Evolutionary conservation across 1,140 invertebrate genomes (phyloP).

Genomic region (Leguminivora glycinivorella): DNA sequence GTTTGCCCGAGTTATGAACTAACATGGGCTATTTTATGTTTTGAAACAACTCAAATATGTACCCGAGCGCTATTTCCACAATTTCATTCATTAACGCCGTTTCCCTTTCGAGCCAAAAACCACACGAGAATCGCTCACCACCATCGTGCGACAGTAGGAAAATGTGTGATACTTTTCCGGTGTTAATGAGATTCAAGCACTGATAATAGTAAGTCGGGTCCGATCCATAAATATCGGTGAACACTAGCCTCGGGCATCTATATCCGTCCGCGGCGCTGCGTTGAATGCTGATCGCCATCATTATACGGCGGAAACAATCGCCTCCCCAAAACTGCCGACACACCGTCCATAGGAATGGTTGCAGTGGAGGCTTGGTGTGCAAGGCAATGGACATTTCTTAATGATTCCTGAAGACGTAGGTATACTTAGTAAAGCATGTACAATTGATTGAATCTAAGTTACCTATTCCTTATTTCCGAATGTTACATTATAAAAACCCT

Average conservation of each 20-base stretch:
- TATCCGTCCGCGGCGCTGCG: constrained; percentile 19
- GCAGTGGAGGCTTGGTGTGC: neutral
- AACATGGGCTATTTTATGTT: neutral
- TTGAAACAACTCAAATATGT: neutral
- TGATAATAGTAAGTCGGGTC: constrained; percentile 27
- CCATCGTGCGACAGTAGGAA: constrained; percentile 4
- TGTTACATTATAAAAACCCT: too few relatives aligned
- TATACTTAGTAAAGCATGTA: too few relatives aligned
- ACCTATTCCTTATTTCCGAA: too few relatives aligned
- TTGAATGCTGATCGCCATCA: constrained; percentile 17
- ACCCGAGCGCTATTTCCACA: neutral
- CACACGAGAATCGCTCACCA: neutral
- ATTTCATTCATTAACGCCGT: neutral
- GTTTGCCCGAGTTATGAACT: neutral
- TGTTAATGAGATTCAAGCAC: constrained; percentile 21
- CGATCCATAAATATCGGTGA: constrained; percentile 27
- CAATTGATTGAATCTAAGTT: too few relatives aligned
- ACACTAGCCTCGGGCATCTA: constrained; percentile 25
- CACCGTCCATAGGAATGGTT: neutral
- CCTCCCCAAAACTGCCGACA: constrained; percentile 23
- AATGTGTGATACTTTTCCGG: constrained; percentile 12
- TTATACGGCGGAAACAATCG: constrained; percentile 25
- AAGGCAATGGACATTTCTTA: too few relatives aligned
- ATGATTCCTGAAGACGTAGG: too few relatives aligned
- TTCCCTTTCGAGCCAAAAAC: neutral